These are phyloP conservation scores for Parapristionchus giblindavisi DNA, from an alignment of 2,888 invertebrate genomes.

Conservation along the genomic window DNA sequence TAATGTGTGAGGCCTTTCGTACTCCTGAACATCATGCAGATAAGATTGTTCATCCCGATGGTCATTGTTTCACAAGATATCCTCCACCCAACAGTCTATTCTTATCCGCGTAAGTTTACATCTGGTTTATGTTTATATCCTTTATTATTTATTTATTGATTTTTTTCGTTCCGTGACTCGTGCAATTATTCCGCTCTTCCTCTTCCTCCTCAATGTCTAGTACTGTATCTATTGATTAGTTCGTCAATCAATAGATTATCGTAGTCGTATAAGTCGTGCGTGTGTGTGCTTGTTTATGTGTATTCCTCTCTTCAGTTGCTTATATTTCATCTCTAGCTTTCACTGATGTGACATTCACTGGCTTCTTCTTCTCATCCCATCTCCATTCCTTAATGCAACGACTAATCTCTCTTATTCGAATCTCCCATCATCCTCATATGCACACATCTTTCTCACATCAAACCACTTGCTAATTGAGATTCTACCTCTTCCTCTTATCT, in stretches of 20 bases:
- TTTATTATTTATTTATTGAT: background rate
- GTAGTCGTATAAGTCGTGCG: too few species aligned
- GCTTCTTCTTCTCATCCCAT: too few species aligned
- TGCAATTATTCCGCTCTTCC: background rate
- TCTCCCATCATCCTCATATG: too few species aligned
- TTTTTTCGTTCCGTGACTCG: background rate
- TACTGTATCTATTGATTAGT: background rate
- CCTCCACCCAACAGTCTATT: slow-evolving; percentile 38
- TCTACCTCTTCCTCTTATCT: too few species aligned
- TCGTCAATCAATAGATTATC: background rate
- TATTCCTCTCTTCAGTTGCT: too few species aligned
- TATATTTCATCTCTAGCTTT: too few species aligned
- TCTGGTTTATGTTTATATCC: background rate
- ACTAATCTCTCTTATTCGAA: too few species aligned
- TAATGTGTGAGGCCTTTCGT: slow-evolving; percentile 69
- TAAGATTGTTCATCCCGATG: slow-evolving; percentile 42
- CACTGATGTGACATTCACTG: too few species aligned
- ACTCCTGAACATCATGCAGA: slow-evolving; percentile 62
- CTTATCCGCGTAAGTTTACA: slow-evolving; percentile 37
- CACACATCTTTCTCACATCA: too few species aligned
- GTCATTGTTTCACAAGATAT: slow-evolving; percentile 41
- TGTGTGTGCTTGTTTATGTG: too few species aligned
- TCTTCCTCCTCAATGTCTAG: background rate
- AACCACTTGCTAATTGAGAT: too few species aligned
- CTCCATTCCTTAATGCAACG: too few species aligned